Evolutionary conservation across 2,797 vertebrate species (phyloP).

Genomic region (Stomatorhinus walkeri): DNA sequence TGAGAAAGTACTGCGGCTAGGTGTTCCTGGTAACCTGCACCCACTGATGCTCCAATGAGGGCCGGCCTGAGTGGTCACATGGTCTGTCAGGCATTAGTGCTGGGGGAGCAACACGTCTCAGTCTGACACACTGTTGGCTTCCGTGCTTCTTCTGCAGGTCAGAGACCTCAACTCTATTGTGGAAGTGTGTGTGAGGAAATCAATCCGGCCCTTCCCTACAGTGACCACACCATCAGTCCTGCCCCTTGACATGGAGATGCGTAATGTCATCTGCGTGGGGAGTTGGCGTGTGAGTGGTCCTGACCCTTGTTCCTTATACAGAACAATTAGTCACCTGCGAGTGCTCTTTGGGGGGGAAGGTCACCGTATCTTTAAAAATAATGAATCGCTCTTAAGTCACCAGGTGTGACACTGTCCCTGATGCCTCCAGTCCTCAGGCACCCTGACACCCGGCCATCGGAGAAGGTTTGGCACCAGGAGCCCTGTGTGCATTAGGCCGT

Average conservation of each 20-base stretch:
- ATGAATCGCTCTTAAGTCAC: not conserved
- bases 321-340: not conserved
- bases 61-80: not conserved
- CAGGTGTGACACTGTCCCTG: not conserved
- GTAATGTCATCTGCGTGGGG: not conserved
- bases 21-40: conserved; percentile 12
- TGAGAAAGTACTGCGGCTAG: not conserved
- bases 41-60: not conserved
- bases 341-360: not conserved
- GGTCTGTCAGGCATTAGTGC: not conserved
- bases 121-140: not conserved
- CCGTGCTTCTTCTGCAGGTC: not conserved
- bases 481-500: not conserved
- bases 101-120: not conserved
- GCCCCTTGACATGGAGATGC: not conserved
- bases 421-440: not conserved
- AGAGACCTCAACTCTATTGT: not conserved
- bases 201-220: not conserved
- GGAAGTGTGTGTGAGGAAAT: not conserved
- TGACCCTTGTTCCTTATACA: not conserved
- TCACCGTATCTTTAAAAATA: not conserved
- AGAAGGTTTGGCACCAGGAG: not conserved
- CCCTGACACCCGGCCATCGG: not conserved
- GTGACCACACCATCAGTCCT: not conserved
- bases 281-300: not conserved